Evolutionary conservation across 1,140 invertebrate genomes (phyloP).

Genomic region (Ericerus pela): DNA sequence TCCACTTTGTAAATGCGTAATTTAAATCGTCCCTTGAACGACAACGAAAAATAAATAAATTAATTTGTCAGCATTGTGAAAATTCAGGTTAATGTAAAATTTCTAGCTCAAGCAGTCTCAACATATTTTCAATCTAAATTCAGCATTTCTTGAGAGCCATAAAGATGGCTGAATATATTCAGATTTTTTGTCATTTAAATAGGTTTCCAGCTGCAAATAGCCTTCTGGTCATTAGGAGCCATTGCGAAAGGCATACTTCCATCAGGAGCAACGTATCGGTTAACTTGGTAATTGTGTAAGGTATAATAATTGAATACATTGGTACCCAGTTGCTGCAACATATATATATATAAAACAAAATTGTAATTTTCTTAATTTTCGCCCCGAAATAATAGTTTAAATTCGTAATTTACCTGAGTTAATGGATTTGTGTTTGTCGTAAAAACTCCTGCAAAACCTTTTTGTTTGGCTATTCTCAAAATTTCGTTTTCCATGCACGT

Average conservation of each 20-base stretch:
- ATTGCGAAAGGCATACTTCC: constrained; percentile 52
- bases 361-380: background rate
- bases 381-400: background rate
- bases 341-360: constrained; percentile 19
- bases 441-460: constrained; percentile 54
- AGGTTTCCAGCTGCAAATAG: constrained; percentile 57
- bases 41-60: no score
- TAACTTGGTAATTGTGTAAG: constrained; percentile 61
- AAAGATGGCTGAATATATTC: no score
- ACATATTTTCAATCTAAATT: no score
- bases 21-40: no score
- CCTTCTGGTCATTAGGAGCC: constrained; percentile 55
- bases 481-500: constrained; percentile 59
- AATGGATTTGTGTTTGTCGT: constrained; percentile 73
- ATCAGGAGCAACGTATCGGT: constrained; percentile 52
- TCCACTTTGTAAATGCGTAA: no score
- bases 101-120: no score
- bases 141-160: no score
- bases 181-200: constrained; percentile 13
- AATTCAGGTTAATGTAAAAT: no score
- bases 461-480: constrained; percentile 43
- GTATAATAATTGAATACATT: constrained; percentile 67
- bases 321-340: constrained; percentile 53
- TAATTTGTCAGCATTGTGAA: no score
- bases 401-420: constrained; percentile 45